Percentiles rank a stretch among this genome's conserved stretches.
These are phyloP conservation scores for Oryctes rhinoceros DNA, from an alignment of 1,140 invertebrate species.

Conservation along the genomic window DNA sequence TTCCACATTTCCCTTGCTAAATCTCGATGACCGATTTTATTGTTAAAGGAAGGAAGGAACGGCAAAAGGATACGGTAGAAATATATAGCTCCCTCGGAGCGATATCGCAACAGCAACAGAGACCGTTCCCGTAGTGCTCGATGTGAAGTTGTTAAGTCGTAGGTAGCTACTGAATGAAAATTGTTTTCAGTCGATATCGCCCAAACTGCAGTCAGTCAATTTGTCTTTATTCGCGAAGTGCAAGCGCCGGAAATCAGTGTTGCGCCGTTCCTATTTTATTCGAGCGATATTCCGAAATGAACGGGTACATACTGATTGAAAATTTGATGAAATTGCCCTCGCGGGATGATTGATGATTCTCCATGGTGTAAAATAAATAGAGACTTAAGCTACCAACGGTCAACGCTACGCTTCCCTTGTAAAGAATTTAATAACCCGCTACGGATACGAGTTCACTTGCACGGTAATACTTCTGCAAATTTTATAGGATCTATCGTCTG, in stretches of 20 bases:
- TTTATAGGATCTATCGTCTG: too few species aligned
- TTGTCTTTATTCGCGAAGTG: constrained; percentile 30
- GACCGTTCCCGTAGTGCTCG: neutral
- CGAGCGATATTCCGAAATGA: neutral
- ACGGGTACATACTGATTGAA: neutral
- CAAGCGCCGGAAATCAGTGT: neutral
- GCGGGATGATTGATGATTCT: constrained; percentile 1
- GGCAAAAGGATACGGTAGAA: neutral
- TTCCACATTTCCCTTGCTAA: constrained; percentile 16
- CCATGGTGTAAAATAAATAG: neutral
- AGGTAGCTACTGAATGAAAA: constrained; percentile 21
- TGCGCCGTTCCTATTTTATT: neutral
- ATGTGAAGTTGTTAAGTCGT: constrained; percentile 11
- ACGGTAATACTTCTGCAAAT: neutral
- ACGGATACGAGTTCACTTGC: neutral
- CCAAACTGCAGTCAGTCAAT: constrained; percentile 30
- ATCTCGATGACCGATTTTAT: constrained; percentile 25
- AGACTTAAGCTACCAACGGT: neutral
- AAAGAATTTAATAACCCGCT: neutral
- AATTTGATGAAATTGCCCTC: constrained; percentile 11
- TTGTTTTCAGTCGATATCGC: constrained; percentile 25
- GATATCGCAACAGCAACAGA: neutral
- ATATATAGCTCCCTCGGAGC: neutral
- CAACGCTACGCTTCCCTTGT: neutral
- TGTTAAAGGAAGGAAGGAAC: neutral